Base-by-base conservation (phyloP, 2,888 invertebrate genomes). In the Pachliopta kotzebuea region DNA sequence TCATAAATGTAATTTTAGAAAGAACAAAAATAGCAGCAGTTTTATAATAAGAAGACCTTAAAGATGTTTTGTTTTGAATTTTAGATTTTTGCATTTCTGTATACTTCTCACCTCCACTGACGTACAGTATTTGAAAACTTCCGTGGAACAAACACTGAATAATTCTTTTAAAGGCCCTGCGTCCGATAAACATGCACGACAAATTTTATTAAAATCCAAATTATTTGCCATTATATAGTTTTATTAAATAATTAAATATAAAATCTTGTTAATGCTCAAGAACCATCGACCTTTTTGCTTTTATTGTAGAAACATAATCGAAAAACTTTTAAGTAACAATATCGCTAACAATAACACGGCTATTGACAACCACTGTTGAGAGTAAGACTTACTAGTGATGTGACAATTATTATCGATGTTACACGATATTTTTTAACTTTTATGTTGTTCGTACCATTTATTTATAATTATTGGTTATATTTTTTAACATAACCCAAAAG, bases 61-160 rank as follows among this genome's bases (percentile, higher is more conserved):
- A 6, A 6, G 26, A 26, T 26, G 3, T 26, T 26, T 26, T 45
- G 45, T 45, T 45, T n/a, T 18, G 6, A 45, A 45, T 18, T n/a
- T n/a, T n/a, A n/a, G n/a, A n/a, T n/a, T n/a, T n/a, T n/a, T 3
- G 6, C 4, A 6, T 45, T 18, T n/a, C n/a, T 6, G 17, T 45
- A 45, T 45, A n/a, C 18, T 53, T 52, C 68, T 80, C 76, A 90
- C 92, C 80, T 90, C 87, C 24, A 92, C 83, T 63, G 92, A 88
- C 55, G 92, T 92, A 67, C 91, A 91, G 74, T 85, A 92, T 69
- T 86, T 83, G 69, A 85, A 92, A 67, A 90, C 80, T 70, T 90
- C 88, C 42, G 87, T 75, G 14, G 87, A 81, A 70, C 88, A 88
- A 63, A 84, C 81, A 62, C 79, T 74, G 78, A 90, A 88, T 68